phyloP scores from a whole-genome alignment of 1,140 invertebrate genomes.

The Spodoptera frugiperda region DNA sequence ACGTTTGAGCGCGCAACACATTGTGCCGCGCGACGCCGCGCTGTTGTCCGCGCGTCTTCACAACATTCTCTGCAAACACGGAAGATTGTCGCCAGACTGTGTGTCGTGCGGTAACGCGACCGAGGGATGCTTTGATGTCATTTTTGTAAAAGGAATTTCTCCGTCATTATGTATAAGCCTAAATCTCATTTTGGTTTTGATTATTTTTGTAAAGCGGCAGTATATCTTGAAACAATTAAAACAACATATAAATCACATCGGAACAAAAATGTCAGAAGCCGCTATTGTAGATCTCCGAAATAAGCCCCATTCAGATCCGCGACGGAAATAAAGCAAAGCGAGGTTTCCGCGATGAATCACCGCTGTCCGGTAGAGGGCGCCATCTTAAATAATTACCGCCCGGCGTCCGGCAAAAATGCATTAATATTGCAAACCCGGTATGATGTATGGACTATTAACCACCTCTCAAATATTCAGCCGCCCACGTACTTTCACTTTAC shows the following conservation, averaged over 20 bases:
- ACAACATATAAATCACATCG: background rate
- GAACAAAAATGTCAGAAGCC: background rate
- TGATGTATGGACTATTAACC: slow-evolving; percentile 27
- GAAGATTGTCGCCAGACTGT: slow-evolving; percentile 27
- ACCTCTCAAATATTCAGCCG: slow-evolving; percentile 12
- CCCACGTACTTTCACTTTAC: background rate
- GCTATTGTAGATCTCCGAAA: background rate
- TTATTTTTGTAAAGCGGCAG: background rate
- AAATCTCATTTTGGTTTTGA: no score
- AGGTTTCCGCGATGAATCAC: slow-evolving; percentile 37
- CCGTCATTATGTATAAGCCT: background rate
- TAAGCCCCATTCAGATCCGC: background rate
- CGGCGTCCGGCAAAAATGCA: slow-evolving; percentile 34
- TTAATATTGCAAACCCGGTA: slow-evolving; percentile 31
- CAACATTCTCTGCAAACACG: slow-evolving; percentile 13
- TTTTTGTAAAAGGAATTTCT: background rate
- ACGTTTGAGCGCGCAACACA: background rate
- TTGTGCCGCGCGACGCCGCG: background rate
- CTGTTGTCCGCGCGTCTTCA: slow-evolving; percentile 13
- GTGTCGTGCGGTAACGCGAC: background rate
- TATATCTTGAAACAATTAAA: background rate
- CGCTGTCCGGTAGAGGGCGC: slow-evolving; percentile 26
- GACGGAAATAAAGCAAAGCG: slow-evolving; percentile 1
- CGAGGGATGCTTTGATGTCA: background rate
- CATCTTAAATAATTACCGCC: slow-evolving; percentile 36